Evolutionary conservation across 2,888 invertebrate species (phyloP), one percentile per base, ranked within the genome.

Genomic region (Odontocolon sp.): DNA sequence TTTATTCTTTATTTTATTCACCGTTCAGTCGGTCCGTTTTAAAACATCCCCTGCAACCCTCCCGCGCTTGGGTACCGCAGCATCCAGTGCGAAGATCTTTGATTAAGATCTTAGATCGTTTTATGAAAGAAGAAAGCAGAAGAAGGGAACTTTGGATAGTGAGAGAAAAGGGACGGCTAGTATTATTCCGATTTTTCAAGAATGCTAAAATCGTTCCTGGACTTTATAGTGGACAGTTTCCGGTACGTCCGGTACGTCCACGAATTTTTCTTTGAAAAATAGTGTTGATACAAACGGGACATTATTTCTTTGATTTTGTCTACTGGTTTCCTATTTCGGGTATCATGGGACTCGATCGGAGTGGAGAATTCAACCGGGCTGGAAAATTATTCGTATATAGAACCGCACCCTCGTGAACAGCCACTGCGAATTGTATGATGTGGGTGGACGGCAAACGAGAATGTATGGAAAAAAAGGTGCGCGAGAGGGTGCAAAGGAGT

Each of bases 401-500:
- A 18, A 50, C 18, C 52, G 18, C 71, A 50, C 70, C 71, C 71
- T 68, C 56, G 63, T 8, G 3, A 47, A 47, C 18, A 38, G 18
- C 50, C 56, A 50, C 67, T 31, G 56, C 50, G 76, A 61, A 71
- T 56, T 40, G 21, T 42, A 33, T 16, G 23, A 16, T 38, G 26
- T 50, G 3, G 33, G 59, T 14, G 26, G 36, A 36, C 36, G 36
- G 14, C 14, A 18, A 36, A 8, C 9, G 21, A n/a, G n/a, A 11
- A 11, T 64, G 64, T 26, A 26, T 50, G 63, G 23, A 50, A 75
- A 76, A 78, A 80, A 78, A 79, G 77, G 78, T 79, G 78, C 64
- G 77, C 52, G 68, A 45, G 79, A 74, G 72, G 54, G 67, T 69
- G 47, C 74, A 84, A 85, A 87, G 87, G 87, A 85, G 87, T 85